Percentiles rank a stretch among this genome's conserved stretches.
These are phyloP conservation scores for Drosophila neocordata DNA, from an alignment of 1,140 invertebrate genomes.

Conservation along the genomic window DNA sequence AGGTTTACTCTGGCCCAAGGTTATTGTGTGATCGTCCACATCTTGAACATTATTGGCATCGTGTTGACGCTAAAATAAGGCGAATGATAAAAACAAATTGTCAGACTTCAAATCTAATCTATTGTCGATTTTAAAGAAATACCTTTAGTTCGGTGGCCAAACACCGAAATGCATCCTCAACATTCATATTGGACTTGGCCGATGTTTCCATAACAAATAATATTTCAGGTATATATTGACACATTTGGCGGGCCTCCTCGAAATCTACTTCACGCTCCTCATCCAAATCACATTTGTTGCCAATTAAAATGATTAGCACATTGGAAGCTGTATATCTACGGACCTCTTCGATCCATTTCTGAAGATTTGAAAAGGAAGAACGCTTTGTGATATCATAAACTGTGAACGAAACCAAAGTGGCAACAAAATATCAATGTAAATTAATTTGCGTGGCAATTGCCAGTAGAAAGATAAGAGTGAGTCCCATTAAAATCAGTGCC, in stretches of 20 bases:
- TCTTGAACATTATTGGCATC: conserved; percentile 64
- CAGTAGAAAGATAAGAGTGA: conserved; percentile 31
- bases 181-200: conserved; percentile 96
- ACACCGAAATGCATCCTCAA: conserved; percentile 95
- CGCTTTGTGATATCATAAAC: conserved; percentile 97
- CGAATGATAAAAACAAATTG: too few species aligned
- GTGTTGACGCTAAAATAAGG: conserved; percentile 60
- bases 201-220: conserved; percentile 94
- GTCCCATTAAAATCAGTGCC: conserved; percentile 56
- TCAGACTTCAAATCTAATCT: too few species aligned
- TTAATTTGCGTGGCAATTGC: conserved; percentile 29
- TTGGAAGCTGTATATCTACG: conserved; percentile 95
- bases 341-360: conserved; percentile 97
- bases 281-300: conserved; percentile 95
- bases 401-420: conserved; percentile 61
- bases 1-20: conserved; percentile 75
- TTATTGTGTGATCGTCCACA: conserved; percentile 67
- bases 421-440: background rate
- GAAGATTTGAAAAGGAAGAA: conserved; percentile 93
- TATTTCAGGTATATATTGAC: conserved; percentile 92
- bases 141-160: conserved; percentile 94
- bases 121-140: too few species aligned
- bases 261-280: conserved; percentile 91
- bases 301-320: conserved; percentile 94
- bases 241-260: conserved; percentile 92